These are phyloP conservation scores for Platynereis dumerilii DNA, from an alignment of 2,888 invertebrate species.

Conservation along the genomic window DNA sequence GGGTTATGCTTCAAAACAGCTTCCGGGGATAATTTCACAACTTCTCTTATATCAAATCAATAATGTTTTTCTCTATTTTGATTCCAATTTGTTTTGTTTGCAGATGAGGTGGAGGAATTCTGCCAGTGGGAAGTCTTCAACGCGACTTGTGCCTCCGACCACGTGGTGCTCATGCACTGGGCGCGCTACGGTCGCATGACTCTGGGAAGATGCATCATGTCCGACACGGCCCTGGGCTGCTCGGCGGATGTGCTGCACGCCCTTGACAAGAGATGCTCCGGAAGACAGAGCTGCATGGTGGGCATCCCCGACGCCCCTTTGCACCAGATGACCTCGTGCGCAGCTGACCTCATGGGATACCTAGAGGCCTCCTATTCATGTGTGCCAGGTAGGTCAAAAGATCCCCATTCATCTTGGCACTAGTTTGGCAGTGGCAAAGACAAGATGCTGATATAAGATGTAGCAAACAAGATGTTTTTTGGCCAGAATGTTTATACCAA, in stretches of 20 bases:
- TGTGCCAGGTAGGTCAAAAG: slow-evolving; percentile 28
- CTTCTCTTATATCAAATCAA: too few species aligned
- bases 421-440: too few species aligned
- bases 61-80: too few species aligned
- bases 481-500: too few species aligned
- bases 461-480: too few species aligned
- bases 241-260: slow-evolving; percentile 17
- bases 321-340: slow-evolving; percentile 22
- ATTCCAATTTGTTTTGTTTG: too few species aligned
- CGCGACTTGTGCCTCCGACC: slow-evolving; percentile 25
- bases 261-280: slow-evolving; percentile 23
- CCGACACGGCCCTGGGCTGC: slow-evolving; percentile 23
- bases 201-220: slow-evolving; percentile 19
- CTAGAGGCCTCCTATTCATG: slow-evolving; percentile 33
- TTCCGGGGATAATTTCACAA: too few species aligned
- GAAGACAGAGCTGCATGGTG: slow-evolving; percentile 19
- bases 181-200: slow-evolving; percentile 35
- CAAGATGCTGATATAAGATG: too few species aligned
- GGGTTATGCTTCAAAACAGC: too few species aligned
- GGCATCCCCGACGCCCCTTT: slow-evolving; percentile 18
- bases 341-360: slow-evolving; percentile 29
- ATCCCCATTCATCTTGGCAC: too few species aligned
- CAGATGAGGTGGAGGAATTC: slow-evolving; percentile 19
- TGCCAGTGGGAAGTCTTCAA: slow-evolving; percentile 35
- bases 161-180: slow-evolving; percentile 31